Evolutionary conservation across 2,113 vertebrate genomes (phyloP), one percentile per base, ranked within the genome.

Genomic region (Channa argus): DNA sequence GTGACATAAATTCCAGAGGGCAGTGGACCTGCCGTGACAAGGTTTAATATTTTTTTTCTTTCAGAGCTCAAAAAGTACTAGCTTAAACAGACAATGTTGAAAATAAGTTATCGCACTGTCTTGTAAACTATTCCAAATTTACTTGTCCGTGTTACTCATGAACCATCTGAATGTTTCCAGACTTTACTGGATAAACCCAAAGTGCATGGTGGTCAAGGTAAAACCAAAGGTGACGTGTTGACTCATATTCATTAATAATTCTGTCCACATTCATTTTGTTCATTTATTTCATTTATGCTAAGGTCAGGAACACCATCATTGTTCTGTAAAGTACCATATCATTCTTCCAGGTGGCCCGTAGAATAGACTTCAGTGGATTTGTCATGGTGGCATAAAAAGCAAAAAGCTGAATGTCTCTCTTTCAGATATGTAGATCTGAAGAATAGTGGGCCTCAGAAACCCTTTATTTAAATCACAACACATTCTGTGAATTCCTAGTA

Each of bases 391-490:
- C 62, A 45, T 62, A 73, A 71, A 69, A 39, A 63, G 46, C 56
- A 36, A 3, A 54, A 3, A 56, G 5, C 39, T 74, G 52, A 76
- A 54, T 63, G 62, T 59, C 34, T 34, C 54, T 69, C 82, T 71
- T 54, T 69, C 67, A 69, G 14, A 64, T 49, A 5, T 12, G 15
- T 39, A 44, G 37, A 47, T 62, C 24, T 63, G 34, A 56, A 15
- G 1, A 41, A 49, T 39, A 8, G 47, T 5, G 24, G 47, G 63
- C 77, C 67, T 71, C 77, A 36, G 7, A 24, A 44, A 14, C 6
- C 36, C 33, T 78, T 75, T 65, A 47, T 74, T 75, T 24, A 24
- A 24, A 71, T 67, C n/a, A 0, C 45, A 74, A 75, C 83, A 68
- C 61, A 52, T 59, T 53, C 50, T 74, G 60, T 45, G 64, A 52